A percentile compares a stretch with the other conserved stretches of the same genome.
phyloP scores from a whole-genome alignment of 2,797 vertebrate genomes.

The Coreius guichenoti region DNA sequence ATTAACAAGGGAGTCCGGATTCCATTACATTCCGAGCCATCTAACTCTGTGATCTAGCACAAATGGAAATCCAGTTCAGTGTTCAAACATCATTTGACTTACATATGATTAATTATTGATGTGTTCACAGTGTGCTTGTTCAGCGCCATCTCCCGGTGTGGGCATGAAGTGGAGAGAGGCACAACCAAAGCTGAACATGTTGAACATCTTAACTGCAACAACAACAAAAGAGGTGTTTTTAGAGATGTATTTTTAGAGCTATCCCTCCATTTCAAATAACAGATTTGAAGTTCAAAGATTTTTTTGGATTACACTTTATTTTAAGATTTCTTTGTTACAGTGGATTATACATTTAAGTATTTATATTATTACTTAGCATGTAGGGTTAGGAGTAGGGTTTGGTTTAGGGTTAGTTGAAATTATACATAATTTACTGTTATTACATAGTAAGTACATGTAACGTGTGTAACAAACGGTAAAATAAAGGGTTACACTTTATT shows the following conservation, averaged over 20 bases:
- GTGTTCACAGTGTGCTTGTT: constrained; percentile 73
- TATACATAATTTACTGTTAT: neutral
- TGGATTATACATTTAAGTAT: neutral
- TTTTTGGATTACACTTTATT: neutral
- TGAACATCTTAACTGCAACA: constrained; percentile 25
- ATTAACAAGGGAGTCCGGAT: constrained; percentile 84
- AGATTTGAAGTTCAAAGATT: neutral
- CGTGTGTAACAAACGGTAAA: neutral
- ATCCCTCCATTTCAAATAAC: neutral
- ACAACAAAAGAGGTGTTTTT: neutral
- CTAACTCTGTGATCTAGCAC: constrained; percentile 84
- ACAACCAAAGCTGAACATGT: constrained; percentile 42
- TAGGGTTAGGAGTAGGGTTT: too few relatives aligned
- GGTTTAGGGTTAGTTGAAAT: neutral
- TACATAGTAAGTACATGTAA: neutral
- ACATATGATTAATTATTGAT: constrained; percentile 92
- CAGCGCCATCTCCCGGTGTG: constrained; percentile 76
- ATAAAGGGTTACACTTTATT: neutral
- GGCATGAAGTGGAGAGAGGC: constrained; percentile 82
- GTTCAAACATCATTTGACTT: constrained; percentile 95
- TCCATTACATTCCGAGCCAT: constrained; percentile 83
- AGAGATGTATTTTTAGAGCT: neutral
- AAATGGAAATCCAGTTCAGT: constrained; percentile 91
- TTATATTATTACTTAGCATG: neutral
- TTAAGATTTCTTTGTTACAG: neutral